Conservation (phyloP, 2,797 vertebrate genomes). For the Tokudaia muenninki region DNA sequence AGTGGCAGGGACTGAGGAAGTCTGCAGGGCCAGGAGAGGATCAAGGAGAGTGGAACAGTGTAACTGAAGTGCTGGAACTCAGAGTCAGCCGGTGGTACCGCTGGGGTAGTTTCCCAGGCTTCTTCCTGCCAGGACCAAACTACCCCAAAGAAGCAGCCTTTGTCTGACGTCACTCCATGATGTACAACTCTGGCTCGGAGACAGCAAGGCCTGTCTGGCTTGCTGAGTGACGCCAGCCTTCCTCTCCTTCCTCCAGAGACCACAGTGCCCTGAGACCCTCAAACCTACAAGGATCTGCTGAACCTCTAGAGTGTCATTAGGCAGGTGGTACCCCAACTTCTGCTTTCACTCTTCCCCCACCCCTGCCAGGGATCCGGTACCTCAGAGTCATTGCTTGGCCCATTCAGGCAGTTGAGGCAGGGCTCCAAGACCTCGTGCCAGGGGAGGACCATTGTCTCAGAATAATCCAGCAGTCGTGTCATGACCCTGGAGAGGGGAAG, state of each 20-base stretch:
- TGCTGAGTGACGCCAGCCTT: not conserved
- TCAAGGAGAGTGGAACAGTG: not conserved
- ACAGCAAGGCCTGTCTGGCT: not conserved
- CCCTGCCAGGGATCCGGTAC: constrained; percentile 83
- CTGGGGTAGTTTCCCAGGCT: not conserved
- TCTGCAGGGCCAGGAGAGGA: not conserved
- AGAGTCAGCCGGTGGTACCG: not conserved
- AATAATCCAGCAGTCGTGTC: constrained; percentile 92
- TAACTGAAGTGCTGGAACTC: not conserved
- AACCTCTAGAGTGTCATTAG: accelerated
- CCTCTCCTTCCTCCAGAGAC: not conserved
- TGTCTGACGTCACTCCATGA: not conserved
- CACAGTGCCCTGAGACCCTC: not conserved
- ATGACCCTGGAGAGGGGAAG: constrained; percentile 90
- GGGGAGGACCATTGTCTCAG: constrained; percentile 92
- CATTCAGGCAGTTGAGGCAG: constrained; percentile 92
- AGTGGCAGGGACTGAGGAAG: not conserved
- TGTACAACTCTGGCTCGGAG: not conserved
- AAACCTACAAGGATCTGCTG: not conserved
- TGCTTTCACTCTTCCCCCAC: not conserved
- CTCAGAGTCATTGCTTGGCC: constrained; percentile 92
- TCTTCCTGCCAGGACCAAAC: not conserved
- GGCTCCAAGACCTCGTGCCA: constrained; percentile 97
- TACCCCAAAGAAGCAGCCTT: not conserved
- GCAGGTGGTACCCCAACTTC: not conserved